phyloP scores from a whole-genome alignment of 1,140 invertebrate genomes.

The Drosophila murphyi region DNA sequence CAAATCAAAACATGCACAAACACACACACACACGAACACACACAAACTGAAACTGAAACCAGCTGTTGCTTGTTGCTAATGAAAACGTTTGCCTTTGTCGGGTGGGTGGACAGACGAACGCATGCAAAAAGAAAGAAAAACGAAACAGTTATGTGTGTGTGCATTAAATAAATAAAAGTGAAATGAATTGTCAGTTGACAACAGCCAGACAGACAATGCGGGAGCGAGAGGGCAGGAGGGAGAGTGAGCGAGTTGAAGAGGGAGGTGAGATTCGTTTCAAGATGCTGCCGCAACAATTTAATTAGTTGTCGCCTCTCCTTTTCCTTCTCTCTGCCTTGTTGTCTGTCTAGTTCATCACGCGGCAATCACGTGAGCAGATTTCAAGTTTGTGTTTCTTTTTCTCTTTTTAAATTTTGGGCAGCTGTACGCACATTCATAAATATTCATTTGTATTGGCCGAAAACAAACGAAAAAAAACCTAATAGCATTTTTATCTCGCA shows the following conservation, averaged over 20 bases:
- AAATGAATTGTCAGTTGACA: constrained; percentile 1
- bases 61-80: constrained; percentile 29
- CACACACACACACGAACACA: constrained; percentile 10
- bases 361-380: constrained; percentile 31
- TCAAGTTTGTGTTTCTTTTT: not conserved
- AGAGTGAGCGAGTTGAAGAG: not conserved
- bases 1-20: constrained; percentile 43
- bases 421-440: constrained; percentile 20
- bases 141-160: constrained; percentile 14
- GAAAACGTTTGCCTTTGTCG: constrained; percentile 29
- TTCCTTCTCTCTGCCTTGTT: no score
- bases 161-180: not conserved
- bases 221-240: not conserved
- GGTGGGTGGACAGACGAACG: constrained; percentile 1
- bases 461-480: constrained; percentile 23
- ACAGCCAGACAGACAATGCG: not conserved
- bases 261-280: not conserved
- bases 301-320: constrained; percentile 12
- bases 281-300: constrained; percentile 30
- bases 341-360: constrained; percentile 25
- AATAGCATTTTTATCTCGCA: constrained; percentile 47
- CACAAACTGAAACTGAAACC: constrained; percentile 13
- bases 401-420: not conserved
- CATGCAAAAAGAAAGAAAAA: constrained; percentile 5
- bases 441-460: constrained; percentile 15